phyloP scores from a whole-genome alignment of 2,888 invertebrate species.

The Ephialtes manifestator region DNA sequence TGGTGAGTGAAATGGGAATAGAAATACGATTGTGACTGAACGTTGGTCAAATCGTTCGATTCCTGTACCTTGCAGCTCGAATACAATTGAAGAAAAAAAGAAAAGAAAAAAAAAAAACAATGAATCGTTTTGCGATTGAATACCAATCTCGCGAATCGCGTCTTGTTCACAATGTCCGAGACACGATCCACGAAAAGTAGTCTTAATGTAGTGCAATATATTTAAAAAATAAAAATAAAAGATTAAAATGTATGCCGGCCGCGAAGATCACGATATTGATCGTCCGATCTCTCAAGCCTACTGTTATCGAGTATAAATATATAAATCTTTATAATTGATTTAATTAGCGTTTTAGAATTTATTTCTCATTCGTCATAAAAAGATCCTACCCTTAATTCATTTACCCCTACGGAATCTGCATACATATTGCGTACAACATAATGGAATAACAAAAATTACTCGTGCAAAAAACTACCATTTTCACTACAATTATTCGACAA shows the following conservation, averaged over 20 bases:
- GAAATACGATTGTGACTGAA: not conserved
- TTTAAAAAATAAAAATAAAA: constrained; percentile 55
- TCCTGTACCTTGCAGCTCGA: constrained; percentile 29
- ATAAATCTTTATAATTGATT: constrained; percentile 63
- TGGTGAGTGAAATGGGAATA: constrained; percentile 5
- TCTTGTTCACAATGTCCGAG: constrained; percentile 43
- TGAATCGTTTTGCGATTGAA: constrained; percentile 23
- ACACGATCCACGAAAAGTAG: constrained; percentile 80
- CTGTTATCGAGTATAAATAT: constrained; percentile 64
- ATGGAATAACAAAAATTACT: too few relatives aligned
- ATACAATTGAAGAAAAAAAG: not conserved
- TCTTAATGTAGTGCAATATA: constrained; percentile 83
- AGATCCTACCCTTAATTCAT: not conserved
- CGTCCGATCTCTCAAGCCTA: constrained; percentile 27
- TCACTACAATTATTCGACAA: too few relatives aligned
- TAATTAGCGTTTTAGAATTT: not conserved
- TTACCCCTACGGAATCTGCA: not conserved
- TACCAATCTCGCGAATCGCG: constrained; percentile 56
- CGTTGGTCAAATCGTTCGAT: not conserved
- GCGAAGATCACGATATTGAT: constrained; percentile 28
- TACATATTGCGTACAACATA: too few relatives aligned
- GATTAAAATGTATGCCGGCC: constrained; percentile 26
- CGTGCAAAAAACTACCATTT: too few relatives aligned
- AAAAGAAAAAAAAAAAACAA: constrained; percentile 6
- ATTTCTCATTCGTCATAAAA: not conserved